phyloP scores from a whole-genome alignment of 2,888 invertebrate genomes.

The Pammene aurita region DNA sequence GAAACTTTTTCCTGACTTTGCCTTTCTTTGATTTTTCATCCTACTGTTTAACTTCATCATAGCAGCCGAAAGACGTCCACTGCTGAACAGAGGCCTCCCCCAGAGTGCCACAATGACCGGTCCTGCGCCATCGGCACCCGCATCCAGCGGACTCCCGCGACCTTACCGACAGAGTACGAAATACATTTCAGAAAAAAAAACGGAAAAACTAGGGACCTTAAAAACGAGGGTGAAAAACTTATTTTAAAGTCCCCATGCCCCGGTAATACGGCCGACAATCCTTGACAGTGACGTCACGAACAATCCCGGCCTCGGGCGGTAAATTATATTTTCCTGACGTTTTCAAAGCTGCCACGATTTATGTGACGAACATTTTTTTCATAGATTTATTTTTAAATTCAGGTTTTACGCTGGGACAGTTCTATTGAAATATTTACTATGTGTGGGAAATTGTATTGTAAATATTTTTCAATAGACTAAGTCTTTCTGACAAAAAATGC shows the following conservation, averaged over 20 bases:
- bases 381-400: slow-evolving; percentile 6
- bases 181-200: too few relatives aligned
- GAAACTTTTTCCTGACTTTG: too few relatives aligned
- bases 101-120: too few relatives aligned
- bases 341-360: slow-evolving; percentile 30
- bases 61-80: too few relatives aligned
- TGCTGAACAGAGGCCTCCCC: too few relatives aligned
- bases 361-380: slow-evolving; percentile 22
- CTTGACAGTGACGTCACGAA: slow-evolving; percentile 27
- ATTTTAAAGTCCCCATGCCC: background rate
- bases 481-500: too few relatives aligned
- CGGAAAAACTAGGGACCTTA: background rate
- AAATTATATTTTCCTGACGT: slow-evolving; percentile 31
- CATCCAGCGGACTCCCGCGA: too few relatives aligned
- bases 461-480: too few relatives aligned
- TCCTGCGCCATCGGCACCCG: too few relatives aligned
- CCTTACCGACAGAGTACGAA: too few relatives aligned
- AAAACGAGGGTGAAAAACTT: background rate
- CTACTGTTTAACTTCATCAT: too few relatives aligned
- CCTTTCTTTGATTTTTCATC: too few relatives aligned
- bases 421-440: background rate
- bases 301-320: slow-evolving; percentile 14
- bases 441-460: background rate
- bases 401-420: background rate
- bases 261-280: background rate